Percentiles rank a stretch among this genome's conserved stretches.
phyloP scores from a whole-genome alignment of 2,797 vertebrate species.

The Urocyon cinereoargenteus region DNA sequence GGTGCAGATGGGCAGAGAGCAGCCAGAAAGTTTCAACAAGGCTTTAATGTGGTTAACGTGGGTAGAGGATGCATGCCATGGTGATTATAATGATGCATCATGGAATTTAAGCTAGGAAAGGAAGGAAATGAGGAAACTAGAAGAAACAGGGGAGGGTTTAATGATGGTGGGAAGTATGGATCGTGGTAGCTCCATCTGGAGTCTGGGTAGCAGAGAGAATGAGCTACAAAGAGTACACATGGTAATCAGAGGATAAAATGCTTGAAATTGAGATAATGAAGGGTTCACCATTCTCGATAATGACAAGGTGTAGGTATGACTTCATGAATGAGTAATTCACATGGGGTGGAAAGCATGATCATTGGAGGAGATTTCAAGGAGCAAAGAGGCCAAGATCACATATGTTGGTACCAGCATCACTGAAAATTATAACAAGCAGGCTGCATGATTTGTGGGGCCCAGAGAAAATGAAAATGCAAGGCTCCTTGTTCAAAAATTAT shows the following conservation, averaged over 20 bases:
- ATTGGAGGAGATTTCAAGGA: not conserved
- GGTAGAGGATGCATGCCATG: not conserved
- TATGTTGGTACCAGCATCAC: not conserved
- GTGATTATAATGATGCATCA: not conserved
- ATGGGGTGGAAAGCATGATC: not conserved
- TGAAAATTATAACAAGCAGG: not conserved
- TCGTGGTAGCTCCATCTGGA: not conserved
- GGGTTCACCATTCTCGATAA: not conserved
- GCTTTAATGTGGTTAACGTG: not conserved
- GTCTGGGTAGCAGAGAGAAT: not conserved
- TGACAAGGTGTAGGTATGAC: not conserved
- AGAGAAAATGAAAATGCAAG: not conserved
- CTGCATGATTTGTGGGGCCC: not conserved
- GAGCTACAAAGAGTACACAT: not conserved
- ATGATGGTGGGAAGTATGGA: not conserved
- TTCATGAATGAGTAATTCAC: not conserved
- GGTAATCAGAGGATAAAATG: not conserved
- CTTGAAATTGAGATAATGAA: not conserved
- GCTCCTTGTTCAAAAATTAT: not conserved
- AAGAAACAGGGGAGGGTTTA: not conserved
- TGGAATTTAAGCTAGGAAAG: not conserved
- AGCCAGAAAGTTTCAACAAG: not conserved
- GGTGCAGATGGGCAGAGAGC: not conserved
- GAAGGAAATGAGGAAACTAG: not conserved
- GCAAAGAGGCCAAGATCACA: not conserved